phyloP scores from a whole-genome alignment of 2,113 vertebrate genomes.

The Pungitius pungitius region DNA sequence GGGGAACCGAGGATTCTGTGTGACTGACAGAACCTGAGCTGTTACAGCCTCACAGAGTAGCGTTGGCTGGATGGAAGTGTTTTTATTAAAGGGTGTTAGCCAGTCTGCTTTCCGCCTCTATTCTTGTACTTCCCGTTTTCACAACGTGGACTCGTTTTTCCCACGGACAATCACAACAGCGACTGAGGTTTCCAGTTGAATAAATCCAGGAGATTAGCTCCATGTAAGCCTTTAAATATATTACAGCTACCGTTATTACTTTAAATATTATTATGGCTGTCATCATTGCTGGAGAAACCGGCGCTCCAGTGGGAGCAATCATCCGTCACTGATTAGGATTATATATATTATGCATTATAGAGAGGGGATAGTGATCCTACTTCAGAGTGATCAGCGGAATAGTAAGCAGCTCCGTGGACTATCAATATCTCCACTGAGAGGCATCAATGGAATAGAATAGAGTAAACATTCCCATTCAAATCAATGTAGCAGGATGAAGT shows the following conservation, averaged over 20 bases:
- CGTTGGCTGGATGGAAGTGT: conserved; percentile 37
- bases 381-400: conserved; percentile 46
- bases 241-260: conserved; percentile 52
- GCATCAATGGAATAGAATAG: too few species aligned
- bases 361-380: conserved; percentile 10
- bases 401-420: conserved; percentile 33
- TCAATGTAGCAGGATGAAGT: too few species aligned
- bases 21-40: conserved; percentile 45
- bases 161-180: conserved; percentile 16
- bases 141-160: conserved; percentile 25
- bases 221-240: conserved; percentile 50
- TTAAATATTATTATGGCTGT: conserved; percentile 56
- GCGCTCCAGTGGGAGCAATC: conserved; percentile 36
- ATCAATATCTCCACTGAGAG: too few species aligned
- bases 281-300: conserved; percentile 19
- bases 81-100: conserved; percentile 68
- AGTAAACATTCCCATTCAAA: too few species aligned
- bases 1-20: conserved; percentile 24
- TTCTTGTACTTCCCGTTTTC: conserved; percentile 65
- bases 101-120: conserved; percentile 59
- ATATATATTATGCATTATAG: not conserved
- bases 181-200: conserved; percentile 22
- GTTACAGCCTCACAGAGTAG: conserved; percentile 1
- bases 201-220: conserved; percentile 49
- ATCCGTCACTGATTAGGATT: conserved; percentile 51